Evolutionary conservation across 92 coral and sea anemone species (phyloP).

Genomic region (Zoanthus gigantus): DNA sequence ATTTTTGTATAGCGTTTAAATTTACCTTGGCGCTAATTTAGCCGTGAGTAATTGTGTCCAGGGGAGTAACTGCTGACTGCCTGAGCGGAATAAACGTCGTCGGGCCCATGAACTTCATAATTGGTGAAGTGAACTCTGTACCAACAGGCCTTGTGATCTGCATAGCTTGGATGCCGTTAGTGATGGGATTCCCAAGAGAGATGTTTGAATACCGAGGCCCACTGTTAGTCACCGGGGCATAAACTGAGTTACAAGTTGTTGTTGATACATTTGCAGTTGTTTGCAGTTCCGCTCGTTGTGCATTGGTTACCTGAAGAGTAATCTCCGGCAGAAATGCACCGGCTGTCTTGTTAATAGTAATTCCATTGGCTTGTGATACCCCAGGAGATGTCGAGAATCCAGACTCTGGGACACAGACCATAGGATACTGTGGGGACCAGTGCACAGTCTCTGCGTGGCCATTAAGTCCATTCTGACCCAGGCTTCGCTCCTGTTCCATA

Average conservation of each 20-base stretch:
- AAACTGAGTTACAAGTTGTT: conserved; percentile 90
- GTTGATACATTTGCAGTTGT: conserved; percentile 69
- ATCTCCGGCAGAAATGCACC: conserved; percentile 86
- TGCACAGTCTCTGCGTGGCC: conserved; percentile 89
- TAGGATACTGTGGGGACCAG: conserved; percentile 95
- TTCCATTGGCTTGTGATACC: conserved; percentile 80
- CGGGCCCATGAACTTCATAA: conserved; percentile 95
- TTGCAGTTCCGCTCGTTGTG: conserved; percentile 84
- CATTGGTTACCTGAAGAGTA: conserved; percentile 90
- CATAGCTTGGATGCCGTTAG: conserved; percentile 93
- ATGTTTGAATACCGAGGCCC: conserved; percentile 87
- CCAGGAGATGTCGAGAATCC: conserved; percentile 76
- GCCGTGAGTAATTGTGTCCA: conserved; percentile 87
- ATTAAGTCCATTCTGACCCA: conserved; percentile 71
- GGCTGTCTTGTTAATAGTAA: conserved; percentile 60
- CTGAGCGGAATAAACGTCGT: conserved; percentile 97
- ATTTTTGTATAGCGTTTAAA: background rate
- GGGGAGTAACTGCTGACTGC: conserved; percentile 80
- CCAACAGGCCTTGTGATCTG: conserved; percentile 94
- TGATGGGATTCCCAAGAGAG: conserved; percentile 83
- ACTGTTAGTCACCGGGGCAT: conserved; percentile 89
- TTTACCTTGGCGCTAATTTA: conserved; percentile 32
- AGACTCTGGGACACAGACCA: conserved; percentile 95
- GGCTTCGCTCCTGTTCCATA: conserved; percentile 76
- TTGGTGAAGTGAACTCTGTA: conserved; percentile 91